A percentile compares a stretch with the other conserved stretches of the same genome.
Evolutionary conservation across 2,797 vertebrate species (phyloP).

Genomic region (Toxotes lorentzi): DNA sequence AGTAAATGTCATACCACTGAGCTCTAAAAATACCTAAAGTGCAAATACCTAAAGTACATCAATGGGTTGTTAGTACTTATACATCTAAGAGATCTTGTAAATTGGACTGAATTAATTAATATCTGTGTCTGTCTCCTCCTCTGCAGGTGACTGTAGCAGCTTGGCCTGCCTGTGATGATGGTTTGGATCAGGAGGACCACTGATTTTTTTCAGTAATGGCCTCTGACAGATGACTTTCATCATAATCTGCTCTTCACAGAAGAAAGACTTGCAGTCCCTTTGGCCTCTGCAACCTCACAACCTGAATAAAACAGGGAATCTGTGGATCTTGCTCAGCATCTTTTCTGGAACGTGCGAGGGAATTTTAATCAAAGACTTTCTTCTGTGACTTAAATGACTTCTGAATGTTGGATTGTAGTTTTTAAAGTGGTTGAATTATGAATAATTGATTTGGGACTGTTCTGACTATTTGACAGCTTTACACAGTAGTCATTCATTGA

Average conservation of each 20-base stretch:
- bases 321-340: not conserved
- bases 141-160: constrained; percentile 23
- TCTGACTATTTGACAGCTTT: not conserved
- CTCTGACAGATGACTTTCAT: constrained; percentile 1
- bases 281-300: not conserved
- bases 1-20: not conserved
- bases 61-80: not conserved
- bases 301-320: not conserved
- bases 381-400: not conserved
- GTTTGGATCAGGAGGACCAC: constrained; percentile 7
- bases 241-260: not conserved
- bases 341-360: not conserved
- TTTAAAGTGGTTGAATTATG: not conserved
- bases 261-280: not conserved
- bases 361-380: constrained; percentile 4
- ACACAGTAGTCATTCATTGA: not conserved
- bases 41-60: not conserved
- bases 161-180: constrained; percentile 1
- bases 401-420: not conserved
- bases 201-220: not conserved
- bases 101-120: not conserved
- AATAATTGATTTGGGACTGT: not conserved
- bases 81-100: not conserved
- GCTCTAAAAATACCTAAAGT: not conserved
- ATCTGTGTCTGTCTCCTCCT: constrained; percentile 4